A percentile compares a stretch with the other conserved stretches of the same genome.
phyloP scores from a whole-genome alignment of 2,888 invertebrate species.

The Erpobdella octoculata region DNA sequence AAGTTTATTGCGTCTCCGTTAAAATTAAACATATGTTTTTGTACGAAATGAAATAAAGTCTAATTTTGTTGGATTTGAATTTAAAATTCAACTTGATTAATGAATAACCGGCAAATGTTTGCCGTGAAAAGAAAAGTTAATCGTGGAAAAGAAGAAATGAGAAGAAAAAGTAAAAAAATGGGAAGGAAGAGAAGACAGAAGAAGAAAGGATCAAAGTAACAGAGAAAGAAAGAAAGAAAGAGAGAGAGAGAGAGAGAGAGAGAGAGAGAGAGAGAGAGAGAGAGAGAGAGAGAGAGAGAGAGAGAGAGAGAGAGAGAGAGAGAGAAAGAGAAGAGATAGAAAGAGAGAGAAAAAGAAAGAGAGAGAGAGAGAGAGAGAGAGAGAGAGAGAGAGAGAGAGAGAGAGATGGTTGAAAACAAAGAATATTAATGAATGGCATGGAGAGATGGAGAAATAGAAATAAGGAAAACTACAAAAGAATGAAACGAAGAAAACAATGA shows the following conservation, averaged over 20 bases:
- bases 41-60: no score
- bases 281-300: background rate
- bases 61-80: no score
- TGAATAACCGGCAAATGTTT: no score
- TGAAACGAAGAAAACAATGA: background rate
- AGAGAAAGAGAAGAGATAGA: no score
- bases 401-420: background rate
- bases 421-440: background rate
- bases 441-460: background rate
- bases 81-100: no score
- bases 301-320: background rate
- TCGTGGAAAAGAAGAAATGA: no score
- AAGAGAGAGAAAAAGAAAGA: no score
- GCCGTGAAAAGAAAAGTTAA: no score
- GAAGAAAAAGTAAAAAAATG: background rate
- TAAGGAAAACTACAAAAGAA: background rate
- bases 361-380: background rate
- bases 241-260: background rate
- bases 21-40: no score
- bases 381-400: background rate
- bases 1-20: no score
- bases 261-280: background rate
- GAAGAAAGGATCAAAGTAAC: background rate
- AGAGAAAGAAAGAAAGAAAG: no score
- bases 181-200: background rate